Evolutionary conservation across 2,797 vertebrate genomes (phyloP).

Genomic region (Periparus ater): DNA sequence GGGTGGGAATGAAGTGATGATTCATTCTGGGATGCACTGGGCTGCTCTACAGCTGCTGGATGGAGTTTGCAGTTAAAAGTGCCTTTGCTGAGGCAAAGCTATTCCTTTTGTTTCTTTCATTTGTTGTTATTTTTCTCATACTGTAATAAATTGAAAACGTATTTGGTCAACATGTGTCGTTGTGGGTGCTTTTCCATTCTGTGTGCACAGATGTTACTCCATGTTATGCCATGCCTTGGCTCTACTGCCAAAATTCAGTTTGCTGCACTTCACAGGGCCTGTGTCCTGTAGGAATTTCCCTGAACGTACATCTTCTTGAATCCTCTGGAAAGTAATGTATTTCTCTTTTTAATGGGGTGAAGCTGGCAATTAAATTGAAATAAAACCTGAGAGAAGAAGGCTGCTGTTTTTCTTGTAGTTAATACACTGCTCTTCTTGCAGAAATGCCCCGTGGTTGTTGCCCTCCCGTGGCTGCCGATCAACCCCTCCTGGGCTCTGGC

Average conservation of each 20-base stretch:
- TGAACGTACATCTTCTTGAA: rapidly evolving
- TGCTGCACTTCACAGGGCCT: not conserved
- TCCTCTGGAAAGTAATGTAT: not conserved
- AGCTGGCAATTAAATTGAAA: not conserved
- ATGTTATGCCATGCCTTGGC: not conserved
- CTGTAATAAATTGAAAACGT: not conserved
- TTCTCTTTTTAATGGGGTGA: not conserved
- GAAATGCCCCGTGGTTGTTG: rapidly evolving
- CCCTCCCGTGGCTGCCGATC: rapidly evolving
- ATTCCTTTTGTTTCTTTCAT: not conserved
- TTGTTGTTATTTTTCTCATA: not conserved
- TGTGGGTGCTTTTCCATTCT: not conserved
- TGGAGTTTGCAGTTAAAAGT: not conserved
- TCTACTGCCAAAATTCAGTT: not conserved
- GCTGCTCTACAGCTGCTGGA: not conserved
- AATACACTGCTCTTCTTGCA: not conserved
- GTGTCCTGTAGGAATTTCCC: not conserved
- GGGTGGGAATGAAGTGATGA: not conserved
- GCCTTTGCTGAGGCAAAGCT: not conserved
- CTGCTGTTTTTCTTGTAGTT: not conserved
- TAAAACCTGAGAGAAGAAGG: slow-evolving; percentile 2
- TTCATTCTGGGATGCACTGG: not conserved
- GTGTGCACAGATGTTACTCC: not conserved
- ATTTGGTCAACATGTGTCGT: not conserved
- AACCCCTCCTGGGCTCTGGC: not conserved